These are phyloP conservation scores for Rhizoglyphus robini DNA, from an alignment of 1,140 invertebrate genomes.

Conservation along the genomic window DNA sequence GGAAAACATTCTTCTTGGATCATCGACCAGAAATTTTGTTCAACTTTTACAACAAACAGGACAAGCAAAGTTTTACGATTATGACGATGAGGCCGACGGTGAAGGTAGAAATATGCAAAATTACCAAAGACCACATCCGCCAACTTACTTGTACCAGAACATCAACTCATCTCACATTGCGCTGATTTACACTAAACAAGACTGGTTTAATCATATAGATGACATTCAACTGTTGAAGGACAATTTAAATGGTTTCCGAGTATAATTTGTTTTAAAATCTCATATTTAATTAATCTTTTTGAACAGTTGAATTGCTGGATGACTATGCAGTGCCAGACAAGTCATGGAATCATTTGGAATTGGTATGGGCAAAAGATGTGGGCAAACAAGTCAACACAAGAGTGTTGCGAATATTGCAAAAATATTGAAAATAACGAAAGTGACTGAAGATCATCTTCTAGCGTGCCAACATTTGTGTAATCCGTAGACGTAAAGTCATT, in stretches of 20 bases:
- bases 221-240: slow-evolving; percentile 6
- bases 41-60: not conserved
- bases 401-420: slow-evolving; percentile 8
- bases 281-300: too few species aligned
- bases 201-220: slow-evolving; percentile 6
- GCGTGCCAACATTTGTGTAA: too few species aligned
- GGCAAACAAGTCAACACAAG: slow-evolving; percentile 9
- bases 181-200: slow-evolving; percentile 2
- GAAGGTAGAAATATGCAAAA: not conserved
- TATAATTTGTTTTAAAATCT: too few species aligned
- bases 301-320: not conserved
- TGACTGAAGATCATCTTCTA: too few species aligned
- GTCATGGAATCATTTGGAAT: slow-evolving; percentile 19
- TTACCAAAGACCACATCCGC: slow-evolving; percentile 11
- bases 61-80: not conserved
- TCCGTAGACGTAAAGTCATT: too few species aligned
- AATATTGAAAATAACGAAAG: too few species aligned
- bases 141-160: not conserved
- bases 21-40: too few species aligned
- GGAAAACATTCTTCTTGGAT: too few species aligned
- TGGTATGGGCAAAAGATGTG: slow-evolving; percentile 5
- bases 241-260: slow-evolving; percentile 21
- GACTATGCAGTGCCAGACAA: not conserved
- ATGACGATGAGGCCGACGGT: too few species aligned
- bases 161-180: slow-evolving; percentile 11